These are phyloP conservation scores for Archegozetes longisetosus DNA, from an alignment of 1,140 invertebrate species.

Conservation along the genomic window DNA sequence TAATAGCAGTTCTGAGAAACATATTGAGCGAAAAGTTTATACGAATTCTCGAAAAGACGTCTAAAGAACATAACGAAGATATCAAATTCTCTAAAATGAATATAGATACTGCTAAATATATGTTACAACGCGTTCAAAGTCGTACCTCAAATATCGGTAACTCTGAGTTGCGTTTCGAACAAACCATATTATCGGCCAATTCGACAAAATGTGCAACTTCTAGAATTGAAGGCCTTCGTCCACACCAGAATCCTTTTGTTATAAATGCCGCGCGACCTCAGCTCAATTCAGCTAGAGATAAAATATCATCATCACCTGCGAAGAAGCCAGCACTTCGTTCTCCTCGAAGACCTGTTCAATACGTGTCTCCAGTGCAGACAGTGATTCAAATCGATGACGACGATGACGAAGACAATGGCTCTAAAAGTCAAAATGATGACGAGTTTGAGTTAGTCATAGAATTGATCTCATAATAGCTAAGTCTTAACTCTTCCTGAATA, in stretches of 20 bases:
- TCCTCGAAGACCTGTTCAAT: not conserved
- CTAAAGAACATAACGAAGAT: too few relatives aligned
- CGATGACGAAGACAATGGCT: conserved; percentile 1
- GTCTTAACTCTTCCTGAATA: not conserved
- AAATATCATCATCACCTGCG: not conserved
- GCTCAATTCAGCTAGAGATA: not conserved
- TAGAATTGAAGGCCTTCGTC: not conserved
- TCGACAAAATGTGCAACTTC: too few relatives aligned
- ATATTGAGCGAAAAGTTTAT: too few relatives aligned
- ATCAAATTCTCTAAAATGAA: too few relatives aligned
- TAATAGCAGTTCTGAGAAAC: not conserved
- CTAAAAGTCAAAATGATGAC: not conserved
- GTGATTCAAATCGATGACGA: conserved; percentile 12
- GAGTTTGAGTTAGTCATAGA: not conserved
- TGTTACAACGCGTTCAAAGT: too few relatives aligned
- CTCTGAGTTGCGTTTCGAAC: too few relatives aligned
- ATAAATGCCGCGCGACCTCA: not conserved
- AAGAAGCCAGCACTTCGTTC: not conserved
- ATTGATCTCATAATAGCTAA: not conserved
- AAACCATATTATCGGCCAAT: too few relatives aligned
- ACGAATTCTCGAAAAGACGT: too few relatives aligned
- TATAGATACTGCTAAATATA: too few relatives aligned
- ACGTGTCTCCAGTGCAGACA: not conserved
- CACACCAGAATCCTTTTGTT: not conserved
- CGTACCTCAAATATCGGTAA: too few relatives aligned